Evolutionary conservation across 2,888 invertebrate genomes (phyloP).

Genomic region (Lasioglossum vierecki): DNA sequence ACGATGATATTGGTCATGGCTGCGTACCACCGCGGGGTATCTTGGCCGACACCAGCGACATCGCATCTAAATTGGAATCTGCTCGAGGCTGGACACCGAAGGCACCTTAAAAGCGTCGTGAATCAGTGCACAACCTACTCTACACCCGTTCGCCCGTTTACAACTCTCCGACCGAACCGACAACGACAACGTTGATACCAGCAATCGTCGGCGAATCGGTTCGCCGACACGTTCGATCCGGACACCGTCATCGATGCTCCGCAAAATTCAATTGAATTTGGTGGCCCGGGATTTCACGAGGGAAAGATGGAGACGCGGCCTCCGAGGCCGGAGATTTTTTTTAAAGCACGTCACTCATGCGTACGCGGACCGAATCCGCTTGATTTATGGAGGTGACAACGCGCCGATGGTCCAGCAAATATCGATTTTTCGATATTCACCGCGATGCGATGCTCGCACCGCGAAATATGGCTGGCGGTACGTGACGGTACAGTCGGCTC

Average conservation of each 20-base stretch:
- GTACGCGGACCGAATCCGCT: conserved; percentile 50
- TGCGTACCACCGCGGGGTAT: conserved; percentile 15
- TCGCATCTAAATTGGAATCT: conserved; percentile 80
- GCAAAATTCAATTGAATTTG: conserved; percentile 45
- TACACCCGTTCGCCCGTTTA: conserved; percentile 7
- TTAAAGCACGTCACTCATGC: conserved; percentile 48
- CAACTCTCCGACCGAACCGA: neutral
- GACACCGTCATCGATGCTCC: conserved; percentile 26
- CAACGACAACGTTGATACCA: conserved; percentile 2
- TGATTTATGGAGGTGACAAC: conserved; percentile 69
- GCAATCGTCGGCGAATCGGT: conserved; percentile 28
- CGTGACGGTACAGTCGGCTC: conserved; percentile 16
- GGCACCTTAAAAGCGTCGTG: conserved; percentile 34
- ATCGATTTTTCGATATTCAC: conserved; percentile 65
- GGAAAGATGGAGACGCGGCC: conserved; percentile 51
- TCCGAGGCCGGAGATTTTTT: conserved; percentile 65
- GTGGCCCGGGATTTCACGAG: conserved; percentile 54
- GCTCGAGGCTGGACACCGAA: conserved; percentile 45
- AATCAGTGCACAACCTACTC: conserved; percentile 26
- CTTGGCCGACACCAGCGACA: conserved; percentile 47
- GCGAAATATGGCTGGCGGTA: conserved; percentile 24
- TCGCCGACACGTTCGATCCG: conserved; percentile 19
- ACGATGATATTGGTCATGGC: conserved; percentile 17
- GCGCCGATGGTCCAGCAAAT: conserved; percentile 60
- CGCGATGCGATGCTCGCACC: conserved; percentile 6